Evolutionary conservation across 1,140 invertebrate genomes (phyloP).

Genomic region (Conus betulinus): DNA sequence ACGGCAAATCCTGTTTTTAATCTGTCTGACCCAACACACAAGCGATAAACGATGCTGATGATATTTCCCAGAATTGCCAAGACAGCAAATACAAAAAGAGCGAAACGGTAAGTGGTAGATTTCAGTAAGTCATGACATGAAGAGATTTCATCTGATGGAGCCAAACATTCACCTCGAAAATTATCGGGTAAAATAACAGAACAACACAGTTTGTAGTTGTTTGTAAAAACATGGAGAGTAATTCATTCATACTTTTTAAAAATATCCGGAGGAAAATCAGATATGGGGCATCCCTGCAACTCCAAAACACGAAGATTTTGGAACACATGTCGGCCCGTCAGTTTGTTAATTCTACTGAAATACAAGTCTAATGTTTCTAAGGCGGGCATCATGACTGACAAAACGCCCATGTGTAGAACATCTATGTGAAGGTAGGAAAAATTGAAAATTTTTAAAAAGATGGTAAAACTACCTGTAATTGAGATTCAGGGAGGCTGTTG

Average conservation of each 20-base stretch:
- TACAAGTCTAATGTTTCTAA: conserved; percentile 33
- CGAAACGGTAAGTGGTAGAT: not conserved
- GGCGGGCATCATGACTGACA: not conserved
- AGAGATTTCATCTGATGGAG: conserved; percentile 12
- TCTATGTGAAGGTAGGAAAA: conserved; percentile 27
- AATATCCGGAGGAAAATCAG: not conserved
- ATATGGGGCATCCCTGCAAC: not conserved
- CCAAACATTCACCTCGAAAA: not conserved
- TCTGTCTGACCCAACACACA: not conserved
- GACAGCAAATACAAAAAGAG: not conserved
- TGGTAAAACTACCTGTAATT: not conserved
- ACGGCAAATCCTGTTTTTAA: not conserved
- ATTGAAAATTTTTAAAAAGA: not conserved
- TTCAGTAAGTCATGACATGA: conserved; percentile 4
- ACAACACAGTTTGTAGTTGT: conserved; percentile 22
- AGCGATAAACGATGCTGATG: not conserved
- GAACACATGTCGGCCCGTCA: conserved; percentile 33
- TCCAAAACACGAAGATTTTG: not conserved
- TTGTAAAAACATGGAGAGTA: not conserved
- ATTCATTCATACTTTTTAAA: not conserved
- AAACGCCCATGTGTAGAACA: too few relatives aligned
- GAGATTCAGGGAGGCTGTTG: not conserved
- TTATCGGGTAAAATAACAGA: not conserved
- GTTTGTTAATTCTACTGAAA: not conserved
- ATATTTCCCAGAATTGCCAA: not conserved